Evolutionary conservation across 2,888 invertebrate species (phyloP).

Genomic region (Tribolium freemani): DNA sequence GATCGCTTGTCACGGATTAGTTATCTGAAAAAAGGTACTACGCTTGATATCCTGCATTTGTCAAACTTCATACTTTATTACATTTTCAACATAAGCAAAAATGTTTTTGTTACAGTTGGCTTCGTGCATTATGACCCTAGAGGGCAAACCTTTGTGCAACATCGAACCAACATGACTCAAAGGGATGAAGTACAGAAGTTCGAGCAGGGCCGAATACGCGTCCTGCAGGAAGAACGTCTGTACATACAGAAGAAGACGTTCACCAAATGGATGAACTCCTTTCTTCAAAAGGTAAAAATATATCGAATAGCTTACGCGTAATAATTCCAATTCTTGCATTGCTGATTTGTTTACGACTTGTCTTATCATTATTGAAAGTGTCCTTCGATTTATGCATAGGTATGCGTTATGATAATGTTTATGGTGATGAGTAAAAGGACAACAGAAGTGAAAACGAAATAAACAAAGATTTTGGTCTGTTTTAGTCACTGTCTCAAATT

Average conservation of each 20-base stretch:
- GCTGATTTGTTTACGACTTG: background rate
- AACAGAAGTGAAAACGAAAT: too few relatives aligned
- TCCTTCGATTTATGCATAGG: too few relatives aligned
- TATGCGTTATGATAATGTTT: too few relatives aligned
- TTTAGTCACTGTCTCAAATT: too few relatives aligned
- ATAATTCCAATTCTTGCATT: slow-evolving; percentile 3
- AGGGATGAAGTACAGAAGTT: slow-evolving; percentile 93
- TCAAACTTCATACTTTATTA: background rate
- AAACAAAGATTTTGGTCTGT: too few relatives aligned
- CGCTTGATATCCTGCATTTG: slow-evolving; percentile 8
- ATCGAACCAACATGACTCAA: slow-evolving; percentile 88
- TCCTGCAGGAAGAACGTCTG: slow-evolving; percentile 96
- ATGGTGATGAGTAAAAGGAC: too few relatives aligned
- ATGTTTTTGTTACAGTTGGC: slow-evolving; percentile 57
- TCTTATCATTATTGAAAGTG: background rate
- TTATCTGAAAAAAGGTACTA: background rate
- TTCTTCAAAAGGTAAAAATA: slow-evolving; percentile 85
- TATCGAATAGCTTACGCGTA: background rate
- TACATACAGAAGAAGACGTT: slow-evolving; percentile 99
- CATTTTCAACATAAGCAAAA: background rate
- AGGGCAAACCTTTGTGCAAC: slow-evolving; percentile 71
- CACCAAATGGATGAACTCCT: slow-evolving; percentile 99
- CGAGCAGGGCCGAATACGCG: slow-evolving; percentile 96
- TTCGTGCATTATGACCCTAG: slow-evolving; percentile 65
- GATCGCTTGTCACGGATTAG: background rate